Evolutionary conservation across 1,140 invertebrate genomes (phyloP), one percentile per base, ranked within the genome.

Genomic region (Archegozetes longisetosus): DNA sequence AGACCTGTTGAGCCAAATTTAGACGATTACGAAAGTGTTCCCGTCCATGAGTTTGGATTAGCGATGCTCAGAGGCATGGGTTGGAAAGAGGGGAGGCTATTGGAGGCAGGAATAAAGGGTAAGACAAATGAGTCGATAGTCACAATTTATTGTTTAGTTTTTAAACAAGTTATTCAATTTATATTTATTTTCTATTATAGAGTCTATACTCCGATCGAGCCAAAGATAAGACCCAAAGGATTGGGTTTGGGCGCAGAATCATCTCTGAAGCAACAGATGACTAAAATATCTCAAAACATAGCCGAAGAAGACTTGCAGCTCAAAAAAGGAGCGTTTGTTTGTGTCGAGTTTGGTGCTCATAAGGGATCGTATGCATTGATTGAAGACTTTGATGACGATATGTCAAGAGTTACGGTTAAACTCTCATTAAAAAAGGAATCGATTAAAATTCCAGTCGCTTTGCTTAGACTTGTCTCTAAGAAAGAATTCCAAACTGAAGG

Each of bases 1-100:
- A 62, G 75, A 55, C 70, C 75, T 14, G 70, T 73, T 46, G 70
- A 68, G 29, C 60, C 66, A 24, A 67, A 82, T 3, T 68, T 88
- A 29, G 84, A 88, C 63, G 87, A 95, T 75, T 97, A 95, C 77
- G 88, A 94, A 67, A 76, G 79, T 65, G 80, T 94, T 53, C 91
- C 91, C 1, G 81, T 96, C 51, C 79, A 82, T 69, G 78, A 85
- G 51, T 97, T 83, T 83, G 92, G 92, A 6, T 64, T 88, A 66
- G 92, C 91, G 3, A 85, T 95, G 83, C 73, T 97, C 17, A 73
- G 89, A 66, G 92, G 92, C 32, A 96, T 96, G 91, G 91, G 91
- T 0, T 96, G 88, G 88, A 79, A 81, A 64, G 79, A 84, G 63
- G 66, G 61, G 20, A 52, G 48, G 22, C 53, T 51, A 13, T 57